Conservation (phyloP, 2,113 vertebrate species). For the Gasterosteus nipponicus region DNA sequence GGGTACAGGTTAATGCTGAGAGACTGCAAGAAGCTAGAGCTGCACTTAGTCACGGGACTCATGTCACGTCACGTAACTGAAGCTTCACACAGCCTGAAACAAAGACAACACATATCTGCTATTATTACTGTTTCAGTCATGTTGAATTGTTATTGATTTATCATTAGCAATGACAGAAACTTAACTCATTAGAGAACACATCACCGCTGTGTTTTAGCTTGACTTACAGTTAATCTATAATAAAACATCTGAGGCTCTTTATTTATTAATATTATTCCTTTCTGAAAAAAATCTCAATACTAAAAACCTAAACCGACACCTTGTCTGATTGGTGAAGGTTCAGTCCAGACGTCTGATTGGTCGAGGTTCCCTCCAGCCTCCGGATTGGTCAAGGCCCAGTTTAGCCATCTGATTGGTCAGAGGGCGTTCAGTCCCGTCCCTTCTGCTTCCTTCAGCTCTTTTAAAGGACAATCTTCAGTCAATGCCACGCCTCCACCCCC, state of each 20-base stretch:
- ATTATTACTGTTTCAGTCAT: neutral
- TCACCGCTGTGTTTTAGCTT: neutral
- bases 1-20: neutral
- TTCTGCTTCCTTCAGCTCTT: slow-evolving; percentile 65
- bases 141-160: neutral
- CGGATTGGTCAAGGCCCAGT: neutral
- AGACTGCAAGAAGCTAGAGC: neutral
- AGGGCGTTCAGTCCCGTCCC: slow-evolving; percentile 64
- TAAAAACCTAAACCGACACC: too few relatives aligned
- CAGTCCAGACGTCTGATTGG: neutral
- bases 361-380: neutral
- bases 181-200: neutral
- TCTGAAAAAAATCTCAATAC: neutral
- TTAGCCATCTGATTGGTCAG: slow-evolving; percentile 34
- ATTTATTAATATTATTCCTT: neutral
- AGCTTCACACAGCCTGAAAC: neutral
- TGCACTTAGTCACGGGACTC: neutral
- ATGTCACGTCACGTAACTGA: neutral
- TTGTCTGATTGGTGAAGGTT: neutral
- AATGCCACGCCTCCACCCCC: neutral
- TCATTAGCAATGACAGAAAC: neutral
- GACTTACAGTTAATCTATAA: neutral
- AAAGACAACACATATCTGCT: neutral
- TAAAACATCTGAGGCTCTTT: neutral
- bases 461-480: slow-evolving; percentile 38